phyloP scores from a whole-genome alignment of 2,113 vertebrate genomes.

The Pterocles orientalis region DNA sequence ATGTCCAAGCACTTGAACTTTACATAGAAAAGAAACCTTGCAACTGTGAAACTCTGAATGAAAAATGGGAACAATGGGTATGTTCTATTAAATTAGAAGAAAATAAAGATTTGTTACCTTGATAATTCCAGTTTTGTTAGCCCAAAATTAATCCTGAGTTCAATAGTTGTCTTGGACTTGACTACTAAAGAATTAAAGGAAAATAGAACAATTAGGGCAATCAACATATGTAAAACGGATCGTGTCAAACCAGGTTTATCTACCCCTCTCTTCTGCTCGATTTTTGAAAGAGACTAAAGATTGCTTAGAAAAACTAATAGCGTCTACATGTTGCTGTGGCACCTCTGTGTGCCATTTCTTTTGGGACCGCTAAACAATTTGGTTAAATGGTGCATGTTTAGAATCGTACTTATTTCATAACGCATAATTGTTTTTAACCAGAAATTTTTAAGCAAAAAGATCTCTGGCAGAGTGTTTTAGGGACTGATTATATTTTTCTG shows the following conservation, averaged over 20 bases:
- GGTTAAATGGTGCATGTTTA: background rate
- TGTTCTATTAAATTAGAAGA: background rate
- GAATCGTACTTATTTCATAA: background rate
- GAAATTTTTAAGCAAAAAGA: background rate
- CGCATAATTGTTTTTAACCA: background rate
- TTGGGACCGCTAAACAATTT: background rate
- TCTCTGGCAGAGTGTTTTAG: background rate
- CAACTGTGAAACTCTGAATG: background rate
- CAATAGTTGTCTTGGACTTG: background rate
- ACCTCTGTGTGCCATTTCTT: fast-evolving
- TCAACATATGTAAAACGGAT: background rate
- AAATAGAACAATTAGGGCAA: background rate
- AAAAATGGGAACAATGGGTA: background rate
- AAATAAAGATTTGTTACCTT: background rate
- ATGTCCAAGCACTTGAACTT: background rate
- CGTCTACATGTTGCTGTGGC: background rate
- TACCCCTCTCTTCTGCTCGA: background rate
- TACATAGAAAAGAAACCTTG: background rate
- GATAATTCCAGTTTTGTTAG: background rate
- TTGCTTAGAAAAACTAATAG: background rate
- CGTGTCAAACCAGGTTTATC: background rate
- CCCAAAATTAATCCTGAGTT: background rate
- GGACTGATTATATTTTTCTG: background rate
- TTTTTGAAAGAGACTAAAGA: background rate
- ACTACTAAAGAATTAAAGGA: background rate